Evolutionary conservation across 2,888 invertebrate genomes (phyloP).

Genomic region (Lasioglossum leucozonium): DNA sequence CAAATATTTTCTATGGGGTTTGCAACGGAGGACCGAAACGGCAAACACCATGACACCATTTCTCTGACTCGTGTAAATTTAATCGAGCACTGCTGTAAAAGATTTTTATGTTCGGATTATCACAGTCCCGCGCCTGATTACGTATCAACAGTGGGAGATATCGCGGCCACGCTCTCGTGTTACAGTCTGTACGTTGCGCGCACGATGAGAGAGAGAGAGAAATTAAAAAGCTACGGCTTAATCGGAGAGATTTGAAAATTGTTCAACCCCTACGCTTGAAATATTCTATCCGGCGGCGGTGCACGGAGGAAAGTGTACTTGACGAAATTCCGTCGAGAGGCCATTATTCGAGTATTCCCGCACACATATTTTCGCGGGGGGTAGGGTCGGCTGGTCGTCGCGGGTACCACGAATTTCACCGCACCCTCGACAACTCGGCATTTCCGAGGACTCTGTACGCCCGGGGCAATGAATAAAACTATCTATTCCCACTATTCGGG

Average conservation of each 20-base stretch:
- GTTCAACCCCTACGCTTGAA: neutral
- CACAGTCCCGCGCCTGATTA: neutral
- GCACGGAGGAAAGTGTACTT: neutral
- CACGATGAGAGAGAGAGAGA: neutral
- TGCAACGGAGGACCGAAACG: neutral
- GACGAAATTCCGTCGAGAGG: slow-evolving; percentile 4
- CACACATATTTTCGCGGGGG: slow-evolving; percentile 6
- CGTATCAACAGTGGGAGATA: neutral
- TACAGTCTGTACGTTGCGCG: neutral
- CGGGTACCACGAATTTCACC: slow-evolving; percentile 2
- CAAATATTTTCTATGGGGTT: neutral
- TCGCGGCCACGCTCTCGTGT: neutral
- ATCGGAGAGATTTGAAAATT: neutral
- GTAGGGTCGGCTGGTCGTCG: slow-evolving; percentile 10
- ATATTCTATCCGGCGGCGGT: neutral
- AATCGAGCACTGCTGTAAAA: neutral
- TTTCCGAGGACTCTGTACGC: slow-evolving; percentile 27
- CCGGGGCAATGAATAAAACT: slow-evolving; percentile 57
- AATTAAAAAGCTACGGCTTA: slow-evolving; percentile 4
- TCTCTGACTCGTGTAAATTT: neutral
- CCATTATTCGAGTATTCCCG: neutral
- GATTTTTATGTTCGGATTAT: neutral
- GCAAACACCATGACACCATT: too few species aligned
- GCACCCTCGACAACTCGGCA: slow-evolving; percentile 16
- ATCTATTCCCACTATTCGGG: slow-evolving; percentile 24